Evolutionary conservation across 2,888 invertebrate species (phyloP).

Genomic region (Phaonia tiefii): DNA sequence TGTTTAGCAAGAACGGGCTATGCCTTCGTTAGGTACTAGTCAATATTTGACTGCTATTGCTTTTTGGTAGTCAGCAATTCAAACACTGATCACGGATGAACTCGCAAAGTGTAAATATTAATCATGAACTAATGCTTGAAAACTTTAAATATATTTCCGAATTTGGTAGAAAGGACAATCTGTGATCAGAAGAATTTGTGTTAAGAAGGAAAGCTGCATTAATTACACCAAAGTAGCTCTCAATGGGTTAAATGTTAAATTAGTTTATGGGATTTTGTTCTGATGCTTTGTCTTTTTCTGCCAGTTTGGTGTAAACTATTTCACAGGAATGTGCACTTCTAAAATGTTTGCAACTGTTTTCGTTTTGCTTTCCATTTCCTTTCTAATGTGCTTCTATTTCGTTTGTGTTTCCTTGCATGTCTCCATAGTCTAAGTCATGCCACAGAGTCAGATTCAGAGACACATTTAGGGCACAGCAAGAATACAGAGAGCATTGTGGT

Average conservation of each 20-base stretch:
- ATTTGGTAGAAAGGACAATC: too few relatives aligned
- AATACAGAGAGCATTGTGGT: conserved; percentile 33
- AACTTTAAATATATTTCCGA: too few relatives aligned
- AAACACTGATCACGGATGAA: too few relatives aligned
- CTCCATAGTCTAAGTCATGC: conserved; percentile 1
- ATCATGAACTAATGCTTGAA: too few relatives aligned
- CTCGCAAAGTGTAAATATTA: too few relatives aligned
- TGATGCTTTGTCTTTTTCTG: not conserved
- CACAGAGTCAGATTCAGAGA: conserved; percentile 7
- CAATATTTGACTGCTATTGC: too few relatives aligned
- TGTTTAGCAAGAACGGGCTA: too few relatives aligned
- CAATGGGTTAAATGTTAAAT: conserved; percentile 38
- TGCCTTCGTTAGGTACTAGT: too few relatives aligned
- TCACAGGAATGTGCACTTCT: conserved; percentile 35
- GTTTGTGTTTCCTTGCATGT: conserved; percentile 24
- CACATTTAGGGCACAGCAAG: not conserved
- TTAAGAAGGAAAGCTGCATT: too few relatives aligned
- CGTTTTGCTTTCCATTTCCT: conserved; percentile 9
- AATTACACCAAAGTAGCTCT: too few relatives aligned
- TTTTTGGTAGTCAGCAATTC: too few relatives aligned
- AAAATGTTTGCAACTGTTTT: conserved; percentile 34
- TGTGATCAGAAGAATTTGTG: too few relatives aligned
- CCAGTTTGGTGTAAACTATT: conserved; percentile 28
- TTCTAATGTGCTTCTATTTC: conserved; percentile 35
- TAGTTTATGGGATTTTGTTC: conserved; percentile 30